These are phyloP conservation scores for Dipodomys stephensi DNA, from an alignment of 2,113 vertebrate genomes.

Conservation along the genomic window DNA sequence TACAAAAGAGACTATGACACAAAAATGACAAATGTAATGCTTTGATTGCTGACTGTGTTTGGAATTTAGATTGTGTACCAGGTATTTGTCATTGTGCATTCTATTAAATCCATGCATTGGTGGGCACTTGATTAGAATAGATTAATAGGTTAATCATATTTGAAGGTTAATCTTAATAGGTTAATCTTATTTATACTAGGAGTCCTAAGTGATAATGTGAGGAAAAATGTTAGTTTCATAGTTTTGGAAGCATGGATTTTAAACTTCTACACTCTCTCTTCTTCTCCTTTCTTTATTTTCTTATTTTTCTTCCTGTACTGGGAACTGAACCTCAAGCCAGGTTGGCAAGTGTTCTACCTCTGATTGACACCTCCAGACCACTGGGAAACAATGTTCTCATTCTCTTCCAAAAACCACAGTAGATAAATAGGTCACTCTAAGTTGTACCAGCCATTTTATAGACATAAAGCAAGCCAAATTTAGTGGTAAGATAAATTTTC, in stretches of 20 bases:
- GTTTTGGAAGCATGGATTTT: not conserved
- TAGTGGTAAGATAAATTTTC: not conserved
- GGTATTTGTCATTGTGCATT: not conserved
- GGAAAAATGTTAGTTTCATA: not conserved
- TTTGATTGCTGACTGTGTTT: not conserved
- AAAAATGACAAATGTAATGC: not conserved
- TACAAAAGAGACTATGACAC: not conserved
- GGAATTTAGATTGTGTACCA: not conserved
- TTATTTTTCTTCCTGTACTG: too few relatives aligned
- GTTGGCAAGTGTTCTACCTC: too few relatives aligned
- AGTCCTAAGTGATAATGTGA: not conserved
- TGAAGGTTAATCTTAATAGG: not conserved
- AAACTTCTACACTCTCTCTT: too few relatives aligned
- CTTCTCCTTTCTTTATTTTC: too few relatives aligned
- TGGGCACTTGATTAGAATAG: not conserved
- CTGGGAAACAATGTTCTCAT: not conserved
- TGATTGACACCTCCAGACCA: too few relatives aligned
- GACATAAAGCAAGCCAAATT: not conserved
- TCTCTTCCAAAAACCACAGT: not conserved
- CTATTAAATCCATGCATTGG: not conserved
- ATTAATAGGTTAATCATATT: not conserved
- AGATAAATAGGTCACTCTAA: constrained; percentile 10
- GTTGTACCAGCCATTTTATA: not conserved
- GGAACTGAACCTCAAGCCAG: too few relatives aligned
- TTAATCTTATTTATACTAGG: not conserved